A percentile compares a stretch with the other conserved stretches of the same genome.
Conservation (phyloP, 2,888 invertebrate species). For the Eumerus sabulonum region DNA sequence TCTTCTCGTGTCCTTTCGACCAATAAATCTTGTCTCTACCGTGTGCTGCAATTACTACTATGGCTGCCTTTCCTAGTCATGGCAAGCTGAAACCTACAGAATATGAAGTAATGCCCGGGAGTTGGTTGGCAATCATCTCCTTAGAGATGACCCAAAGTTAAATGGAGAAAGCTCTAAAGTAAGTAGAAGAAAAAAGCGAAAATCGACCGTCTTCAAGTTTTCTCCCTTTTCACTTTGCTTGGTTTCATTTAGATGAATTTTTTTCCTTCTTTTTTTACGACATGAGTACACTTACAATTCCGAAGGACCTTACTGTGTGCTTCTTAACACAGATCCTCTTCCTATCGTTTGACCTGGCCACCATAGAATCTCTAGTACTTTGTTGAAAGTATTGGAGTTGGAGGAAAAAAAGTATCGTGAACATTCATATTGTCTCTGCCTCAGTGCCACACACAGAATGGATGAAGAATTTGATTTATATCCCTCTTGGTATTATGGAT, state of each 20-base stretch:
- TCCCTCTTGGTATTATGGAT: slow-evolving; percentile 26
- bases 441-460: slow-evolving; percentile 18
- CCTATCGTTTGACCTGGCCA: slow-evolving; percentile 36
- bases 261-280: slow-evolving; percentile 8
- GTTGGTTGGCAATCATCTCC: slow-evolving; percentile 57
- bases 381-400: no score
- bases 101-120: slow-evolving; percentile 57
- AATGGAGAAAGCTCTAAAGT: slow-evolving; percentile 41
- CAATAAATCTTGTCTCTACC: slow-evolving; percentile 63
- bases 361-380: slow-evolving; percentile 14
- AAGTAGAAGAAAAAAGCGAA: slow-evolving; percentile 16
- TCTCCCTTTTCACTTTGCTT: slow-evolving; percentile 13
- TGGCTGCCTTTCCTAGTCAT: slow-evolving; percentile 14
- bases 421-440: slow-evolving; percentile 24
- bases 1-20: slow-evolving; percentile 49
- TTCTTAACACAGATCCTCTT: slow-evolving; percentile 8
- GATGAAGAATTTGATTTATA: slow-evolving; percentile 63
- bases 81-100: slow-evolving; percentile 42
- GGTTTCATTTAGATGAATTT: slow-evolving; percentile 18
- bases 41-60: slow-evolving; percentile 17
- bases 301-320: not conserved
- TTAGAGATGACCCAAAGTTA: slow-evolving; percentile 63
- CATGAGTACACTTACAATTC: slow-evolving; percentile 22
- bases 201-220: slow-evolving; percentile 23
- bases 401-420: slow-evolving; percentile 11